A percentile compares a stretch with the other conserved stretches of the same genome.
Conservation (phyloP, 2,797 vertebrate species). For the Pipistrellus kuhlii region DNA sequence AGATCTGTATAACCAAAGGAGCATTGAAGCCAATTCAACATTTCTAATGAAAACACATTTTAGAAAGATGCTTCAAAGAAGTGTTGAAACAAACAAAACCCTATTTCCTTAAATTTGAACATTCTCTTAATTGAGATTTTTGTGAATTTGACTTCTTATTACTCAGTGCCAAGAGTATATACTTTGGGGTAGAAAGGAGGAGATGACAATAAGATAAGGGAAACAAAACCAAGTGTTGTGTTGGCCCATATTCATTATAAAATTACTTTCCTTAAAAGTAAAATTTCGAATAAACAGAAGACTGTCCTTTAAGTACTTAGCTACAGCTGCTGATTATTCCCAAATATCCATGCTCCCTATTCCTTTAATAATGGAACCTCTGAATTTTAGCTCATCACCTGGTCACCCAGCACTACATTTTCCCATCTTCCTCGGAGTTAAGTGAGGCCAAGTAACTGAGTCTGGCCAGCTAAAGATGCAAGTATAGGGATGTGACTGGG, state of each 20-base stretch:
- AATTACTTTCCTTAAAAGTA: background rate
- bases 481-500: background rate
- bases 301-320: background rate
- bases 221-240: background rate
- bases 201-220: background rate
- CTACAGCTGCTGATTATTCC: background rate
- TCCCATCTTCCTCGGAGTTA: background rate
- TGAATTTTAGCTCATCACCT: background rate
- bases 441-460: background rate
- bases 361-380: background rate
- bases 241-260: background rate
- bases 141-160: conserved; percentile 1
- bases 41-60: background rate
- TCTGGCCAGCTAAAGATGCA: background rate
- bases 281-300: background rate
- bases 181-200: background rate
- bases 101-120: conserved; percentile 3
- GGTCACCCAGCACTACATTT: background rate
- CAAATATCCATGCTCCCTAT: background rate
- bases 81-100: background rate
- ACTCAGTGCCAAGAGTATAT: background rate
- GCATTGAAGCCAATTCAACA: background rate
- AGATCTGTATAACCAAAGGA: background rate
- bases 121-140: conserved; percentile 13
- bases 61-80: conserved; percentile 19